Conservation (phyloP, 2,888 invertebrate genomes). For the Hemicrepidius hirtus region DNA sequence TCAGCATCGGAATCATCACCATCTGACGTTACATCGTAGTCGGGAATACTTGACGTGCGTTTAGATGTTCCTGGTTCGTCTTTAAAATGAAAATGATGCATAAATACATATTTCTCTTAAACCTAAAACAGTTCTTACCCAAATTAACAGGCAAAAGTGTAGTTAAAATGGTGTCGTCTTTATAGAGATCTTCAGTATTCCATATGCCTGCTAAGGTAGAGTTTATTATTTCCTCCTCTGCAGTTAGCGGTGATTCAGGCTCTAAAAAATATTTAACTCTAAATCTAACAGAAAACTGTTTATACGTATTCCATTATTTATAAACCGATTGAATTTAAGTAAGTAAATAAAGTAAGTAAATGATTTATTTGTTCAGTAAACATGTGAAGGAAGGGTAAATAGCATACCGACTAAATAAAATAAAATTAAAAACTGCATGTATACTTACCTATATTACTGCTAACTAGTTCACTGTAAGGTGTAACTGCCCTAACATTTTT, state of each 20-base stretch:
- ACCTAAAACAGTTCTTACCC: background rate
- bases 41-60: background rate
- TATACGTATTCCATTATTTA: background rate
- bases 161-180: conserved; percentile 2
- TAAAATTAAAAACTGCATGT: too few species aligned
- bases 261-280: background rate
- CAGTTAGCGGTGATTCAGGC: background rate
- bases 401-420: too few species aligned
- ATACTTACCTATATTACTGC: too few species aligned
- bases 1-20: background rate
- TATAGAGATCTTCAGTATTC: background rate
- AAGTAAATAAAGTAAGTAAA: too few species aligned
- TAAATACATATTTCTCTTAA: background rate
- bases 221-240: background rate
- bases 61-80: background rate
- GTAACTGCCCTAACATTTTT: too few species aligned
- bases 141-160: background rate
- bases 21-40: background rate
- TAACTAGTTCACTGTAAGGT: too few species aligned
- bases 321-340: too few species aligned
- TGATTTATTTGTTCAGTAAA: too few species aligned
- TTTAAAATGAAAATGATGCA: background rate
- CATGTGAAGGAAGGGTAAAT: too few species aligned
- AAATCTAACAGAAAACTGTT: background rate
- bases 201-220: background rate